Base-by-base conservation (phyloP, 2,797 vertebrate species). In the Scomberomorus guttatus region DNA sequence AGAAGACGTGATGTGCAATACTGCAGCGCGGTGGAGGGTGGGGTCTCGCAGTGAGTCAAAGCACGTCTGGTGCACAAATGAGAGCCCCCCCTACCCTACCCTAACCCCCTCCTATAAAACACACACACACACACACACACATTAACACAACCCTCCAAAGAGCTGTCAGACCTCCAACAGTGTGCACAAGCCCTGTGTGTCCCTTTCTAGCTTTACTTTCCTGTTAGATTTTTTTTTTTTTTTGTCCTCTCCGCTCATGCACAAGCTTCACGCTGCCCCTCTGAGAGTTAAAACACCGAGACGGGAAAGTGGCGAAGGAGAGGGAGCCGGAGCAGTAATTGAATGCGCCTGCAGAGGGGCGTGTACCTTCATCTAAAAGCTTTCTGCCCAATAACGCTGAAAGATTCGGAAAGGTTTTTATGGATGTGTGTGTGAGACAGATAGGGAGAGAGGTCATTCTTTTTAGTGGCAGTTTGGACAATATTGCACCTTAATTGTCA, bases 11-110 rank as follows among this genome's bases (percentile, higher is more conserved):
- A 90, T 86, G 82, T 88, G 81, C 84, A 76, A 77, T 83, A 89
- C 90, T 94, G 92, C 92, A 89, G 93, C 89, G 91, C 32, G 72
- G 70, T 82, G 66, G 84, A 87, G 93, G 92, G 92, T 83, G 91
- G 92, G 84, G 92, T 85, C 86, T 91, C 60, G 13, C 72, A 71
- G 39, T 76, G 73, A 90, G 77, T 84, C 80, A 69, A 85, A 72
- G 81, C 88, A 82, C 37, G 81, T 88, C 79, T 91, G 80, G 65
- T 75, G 68, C 89, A 85, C 74, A 82, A 82, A 88, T 58, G 58
- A 82, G 44, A 79, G 29, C 27, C 42, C 37, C 50, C 12, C 29
- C 2, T 15, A 15, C 9, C 5, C 14, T 42, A 79, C 48, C 54
- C 54, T 55, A 14, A 56, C 65, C 34, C 52, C 24, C 24, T 44